Conservation (phyloP, 2,113 vertebrate genomes). For the Cairina moschata region DNA sequence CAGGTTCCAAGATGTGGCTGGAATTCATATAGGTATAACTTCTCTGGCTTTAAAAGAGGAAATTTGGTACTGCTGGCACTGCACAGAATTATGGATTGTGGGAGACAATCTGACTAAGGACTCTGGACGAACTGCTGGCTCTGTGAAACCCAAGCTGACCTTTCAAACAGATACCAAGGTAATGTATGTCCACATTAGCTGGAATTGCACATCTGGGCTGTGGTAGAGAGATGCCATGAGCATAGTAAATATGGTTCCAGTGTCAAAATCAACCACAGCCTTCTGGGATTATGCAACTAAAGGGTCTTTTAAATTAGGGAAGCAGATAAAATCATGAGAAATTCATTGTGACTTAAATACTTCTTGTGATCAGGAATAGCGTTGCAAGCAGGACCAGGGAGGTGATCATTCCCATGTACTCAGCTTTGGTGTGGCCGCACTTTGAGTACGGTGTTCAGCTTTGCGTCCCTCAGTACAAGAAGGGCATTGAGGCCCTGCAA, state of each 20-base stretch:
- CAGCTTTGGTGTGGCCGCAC: too few species aligned
- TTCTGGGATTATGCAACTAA: neutral
- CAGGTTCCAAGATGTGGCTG: neutral
- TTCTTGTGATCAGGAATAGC: neutral
- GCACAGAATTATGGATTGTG: neutral
- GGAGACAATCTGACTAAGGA: neutral
- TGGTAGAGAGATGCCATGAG: neutral
- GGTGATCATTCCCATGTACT: too few species aligned
- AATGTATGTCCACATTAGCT: neutral
- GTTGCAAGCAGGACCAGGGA: too few species aligned
- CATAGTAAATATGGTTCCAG: neutral
- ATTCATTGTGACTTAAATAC: neutral
- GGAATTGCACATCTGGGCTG: neutral
- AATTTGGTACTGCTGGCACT: neutral
- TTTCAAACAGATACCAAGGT: neutral
- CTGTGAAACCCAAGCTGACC: neutral
- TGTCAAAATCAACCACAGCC: neutral
- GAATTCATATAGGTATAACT: neutral
- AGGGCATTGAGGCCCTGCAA: too few species aligned
- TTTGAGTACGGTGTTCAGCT: too few species aligned
- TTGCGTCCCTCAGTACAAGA: too few species aligned
- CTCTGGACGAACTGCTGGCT: neutral
- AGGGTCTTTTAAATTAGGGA: neutral
- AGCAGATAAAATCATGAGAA: neutral
- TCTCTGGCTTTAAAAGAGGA: neutral